Percentiles rank a stretch among this genome's conserved stretches.
Evolutionary conservation across 2,888 invertebrate species (phyloP).

Genomic region (Gryllus longicercus): DNA sequence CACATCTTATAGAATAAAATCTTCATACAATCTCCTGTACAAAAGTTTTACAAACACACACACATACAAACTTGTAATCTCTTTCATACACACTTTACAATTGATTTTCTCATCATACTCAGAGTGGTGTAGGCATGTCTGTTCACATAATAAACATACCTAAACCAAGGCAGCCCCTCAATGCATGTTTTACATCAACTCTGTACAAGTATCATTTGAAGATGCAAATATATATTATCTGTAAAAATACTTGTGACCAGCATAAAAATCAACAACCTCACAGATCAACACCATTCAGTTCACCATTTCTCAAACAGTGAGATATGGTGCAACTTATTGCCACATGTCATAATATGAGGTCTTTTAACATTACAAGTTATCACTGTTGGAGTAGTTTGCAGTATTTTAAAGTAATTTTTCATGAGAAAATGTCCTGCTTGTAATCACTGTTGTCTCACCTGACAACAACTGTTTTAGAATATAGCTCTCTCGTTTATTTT

Average conservation of each 20-base stretch:
- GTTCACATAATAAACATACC: background rate
- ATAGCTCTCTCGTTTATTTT: background rate
- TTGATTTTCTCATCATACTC: background rate
- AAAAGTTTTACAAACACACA: constrained; percentile 17
- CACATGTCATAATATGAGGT: background rate
- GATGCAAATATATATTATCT: constrained; percentile 17
- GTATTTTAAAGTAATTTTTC: background rate
- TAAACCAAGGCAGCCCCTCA: background rate
- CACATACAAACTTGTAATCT: background rate
- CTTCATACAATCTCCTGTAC: background rate
- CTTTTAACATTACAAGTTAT: too few species aligned
- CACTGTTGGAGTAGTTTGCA: too few species aligned
- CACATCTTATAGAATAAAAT: background rate
- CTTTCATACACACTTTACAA: background rate
- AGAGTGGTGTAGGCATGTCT: background rate
- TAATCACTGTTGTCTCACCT: background rate
- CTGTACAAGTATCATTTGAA: constrained; percentile 9
- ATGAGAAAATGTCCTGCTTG: background rate
- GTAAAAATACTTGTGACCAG: background rate
- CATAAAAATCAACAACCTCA: constrained; percentile 7
- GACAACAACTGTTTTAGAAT: background rate
- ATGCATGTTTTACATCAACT: background rate
- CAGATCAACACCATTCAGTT: background rate
- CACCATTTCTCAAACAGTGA: background rate
- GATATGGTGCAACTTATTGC: background rate